phyloP scores from a whole-genome alignment of 2,797 vertebrate genomes.

The Syndactyla subalaris region DNA sequence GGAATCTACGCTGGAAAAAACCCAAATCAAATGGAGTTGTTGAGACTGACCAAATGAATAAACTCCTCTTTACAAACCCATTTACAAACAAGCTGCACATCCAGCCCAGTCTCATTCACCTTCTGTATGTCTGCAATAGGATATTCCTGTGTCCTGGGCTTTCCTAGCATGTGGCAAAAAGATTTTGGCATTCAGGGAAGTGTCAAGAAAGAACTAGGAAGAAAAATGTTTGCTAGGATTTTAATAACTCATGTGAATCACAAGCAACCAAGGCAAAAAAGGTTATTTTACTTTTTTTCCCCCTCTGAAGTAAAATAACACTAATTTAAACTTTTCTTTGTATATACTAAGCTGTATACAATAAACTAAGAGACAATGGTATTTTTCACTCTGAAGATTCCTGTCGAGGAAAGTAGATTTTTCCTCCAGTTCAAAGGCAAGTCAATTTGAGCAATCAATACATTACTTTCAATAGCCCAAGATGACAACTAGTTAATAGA shows the following conservation, averaged over 20 bases:
- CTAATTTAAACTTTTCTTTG: neutral
- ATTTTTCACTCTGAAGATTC: neutral
- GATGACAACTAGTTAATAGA: neutral
- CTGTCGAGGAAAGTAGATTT: neutral
- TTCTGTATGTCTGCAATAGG: neutral
- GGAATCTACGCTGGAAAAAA: neutral
- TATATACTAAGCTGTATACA: neutral
- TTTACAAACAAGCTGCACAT: neutral
- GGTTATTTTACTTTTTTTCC: neutral
- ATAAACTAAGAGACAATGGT: neutral
- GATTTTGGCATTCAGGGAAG: neutral
- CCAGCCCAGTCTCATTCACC: neutral
- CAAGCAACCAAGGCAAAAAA: neutral
- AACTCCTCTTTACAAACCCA: neutral
- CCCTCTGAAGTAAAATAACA: neutral
- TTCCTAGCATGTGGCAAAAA: neutral
- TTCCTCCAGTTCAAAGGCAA: neutral
- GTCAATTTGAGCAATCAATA: neutral
- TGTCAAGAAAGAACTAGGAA: neutral
- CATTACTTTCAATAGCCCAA: neutral
- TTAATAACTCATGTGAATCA: neutral
- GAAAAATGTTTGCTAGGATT: neutral
- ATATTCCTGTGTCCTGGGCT: neutral
- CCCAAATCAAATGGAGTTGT: neutral
- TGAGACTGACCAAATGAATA: neutral